Conservation (phyloP, 2,888 invertebrate genomes). For the Altica lythri region DNA sequence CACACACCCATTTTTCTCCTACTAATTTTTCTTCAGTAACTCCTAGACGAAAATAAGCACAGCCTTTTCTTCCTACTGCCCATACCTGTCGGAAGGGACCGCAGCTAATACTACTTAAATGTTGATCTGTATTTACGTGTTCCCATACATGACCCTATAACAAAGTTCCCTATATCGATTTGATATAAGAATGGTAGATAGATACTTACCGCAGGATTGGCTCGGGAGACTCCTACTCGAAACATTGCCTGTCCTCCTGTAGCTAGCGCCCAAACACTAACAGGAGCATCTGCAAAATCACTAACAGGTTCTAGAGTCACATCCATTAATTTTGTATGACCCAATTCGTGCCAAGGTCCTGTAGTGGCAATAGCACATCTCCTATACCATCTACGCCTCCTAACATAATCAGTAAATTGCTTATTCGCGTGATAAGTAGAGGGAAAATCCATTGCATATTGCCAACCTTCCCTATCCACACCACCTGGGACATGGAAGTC, state of each 20-base stretch:
- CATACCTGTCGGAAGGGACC: conserved; percentile 74
- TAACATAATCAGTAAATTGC: conserved; percentile 86
- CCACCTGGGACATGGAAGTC: conserved; percentile 90
- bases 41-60: conserved; percentile 79
- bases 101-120: conserved; percentile 75
- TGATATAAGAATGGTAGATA: too few relatives aligned
- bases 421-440: conserved; percentile 84
- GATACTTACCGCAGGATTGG: conserved; percentile 72
- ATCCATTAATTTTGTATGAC: conserved; percentile 83
- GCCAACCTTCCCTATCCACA: conserved; percentile 92
- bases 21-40: conserved; percentile 70
- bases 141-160: conserved; percentile 76
- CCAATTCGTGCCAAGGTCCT: conserved; percentile 88
- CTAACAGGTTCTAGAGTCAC: conserved; percentile 64
- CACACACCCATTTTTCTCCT: conserved; percentile 75
- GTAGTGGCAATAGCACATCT: conserved; percentile 80
- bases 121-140: conserved; percentile 80
- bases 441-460: conserved; percentile 92
- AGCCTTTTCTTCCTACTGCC: conserved; percentile 86
- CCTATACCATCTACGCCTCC: conserved; percentile 55
- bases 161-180: conserved; percentile 5
- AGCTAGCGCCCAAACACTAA: conserved; percentile 84
- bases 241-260: conserved; percentile 85
- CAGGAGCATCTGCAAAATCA: conserved; percentile 57
- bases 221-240: conserved; percentile 74